Evolutionary conservation across 92 coral and sea anemone species (phyloP), one percentile per base, ranked within the genome.

Genomic region (Nematostella vectensis): DNA sequence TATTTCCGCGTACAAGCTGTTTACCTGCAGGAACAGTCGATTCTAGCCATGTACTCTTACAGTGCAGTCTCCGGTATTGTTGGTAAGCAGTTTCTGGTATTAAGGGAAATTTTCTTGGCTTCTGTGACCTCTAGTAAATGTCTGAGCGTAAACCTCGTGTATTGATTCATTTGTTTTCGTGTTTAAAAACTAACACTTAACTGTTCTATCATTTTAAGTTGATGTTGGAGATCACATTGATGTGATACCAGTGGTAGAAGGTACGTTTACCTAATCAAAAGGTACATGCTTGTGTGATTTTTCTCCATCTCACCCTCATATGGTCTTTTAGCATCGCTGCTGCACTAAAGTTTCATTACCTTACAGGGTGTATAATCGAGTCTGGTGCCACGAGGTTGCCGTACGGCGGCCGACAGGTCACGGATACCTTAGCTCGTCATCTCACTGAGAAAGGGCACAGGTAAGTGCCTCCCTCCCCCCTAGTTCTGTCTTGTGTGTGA

Each of bases 21-120:
- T 20, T 88, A 88, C 51, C 67, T 88, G 15, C 93, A 88, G 56
- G 87, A 77, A 48, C 96, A 88, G 47, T 72, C 96, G 8, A 69
- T 88, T 22, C 79, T 88, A 29, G 87, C 96, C 48, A 80, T 88
- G 96, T 88, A 88, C 53, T 88, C 96, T 0, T 88, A 88, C 86
- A 84, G 96, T 25, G 94, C 96, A 20, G 85, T 85, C n/a, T 88
- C 88, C 1, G 96, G 96, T 9, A 76, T 88, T 15, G 76, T 88
- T 26, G 96, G 96, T 88, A 57, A 72, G 94, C 10, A 19, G n/a
- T n/a, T n/a, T n/a, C n/a, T n/a, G n/a, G n/a, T n/a, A n/a, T 9
- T 2, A 12, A 18, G 31, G 21, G n/a, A n/a, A n/a, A n/a, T n/a
- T n/a, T n/a, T n/a, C 58, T 27, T 52, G 3, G 28, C 27, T 52